Conservation (phyloP, 2,888 invertebrate genomes). For the Rhingia rostrata region DNA sequence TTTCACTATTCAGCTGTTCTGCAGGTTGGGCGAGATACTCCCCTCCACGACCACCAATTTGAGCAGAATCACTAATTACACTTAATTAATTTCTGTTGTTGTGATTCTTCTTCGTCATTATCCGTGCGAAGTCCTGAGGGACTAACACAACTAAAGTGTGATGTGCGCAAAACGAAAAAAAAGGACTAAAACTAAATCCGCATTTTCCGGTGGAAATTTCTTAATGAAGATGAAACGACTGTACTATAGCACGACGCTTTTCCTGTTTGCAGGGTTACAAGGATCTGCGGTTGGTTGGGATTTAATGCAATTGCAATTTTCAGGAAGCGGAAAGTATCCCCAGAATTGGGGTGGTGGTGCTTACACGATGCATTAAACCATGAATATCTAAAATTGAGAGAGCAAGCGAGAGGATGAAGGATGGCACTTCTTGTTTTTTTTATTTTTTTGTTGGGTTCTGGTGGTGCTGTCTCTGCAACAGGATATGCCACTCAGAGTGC, state of each 20-base stretch:
- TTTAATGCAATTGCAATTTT: constrained; percentile 37
- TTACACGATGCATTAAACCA: constrained; percentile 37
- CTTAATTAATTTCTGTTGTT: constrained; percentile 45
- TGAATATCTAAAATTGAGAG: constrained; percentile 32
- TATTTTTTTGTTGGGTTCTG: no score
- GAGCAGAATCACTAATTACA: constrained; percentile 57
- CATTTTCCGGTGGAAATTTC: constrained; percentile 38
- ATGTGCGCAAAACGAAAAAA: neutral
- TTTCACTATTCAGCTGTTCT: neutral
- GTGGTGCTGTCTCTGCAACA: constrained; percentile 13
- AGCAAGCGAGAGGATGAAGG: neutral
- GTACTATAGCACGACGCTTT: neutral
- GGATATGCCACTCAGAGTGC: constrained; percentile 48
- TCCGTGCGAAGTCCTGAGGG: constrained; percentile 11
- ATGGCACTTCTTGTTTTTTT: neutral
- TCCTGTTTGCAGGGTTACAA: neutral
- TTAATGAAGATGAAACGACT: constrained; percentile 41
- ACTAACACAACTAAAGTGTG: constrained; percentile 2
- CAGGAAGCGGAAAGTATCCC: constrained; percentile 34
- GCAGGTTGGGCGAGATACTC: neutral
- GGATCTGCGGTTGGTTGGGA: constrained; percentile 25
- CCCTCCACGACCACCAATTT: constrained; percentile 18
- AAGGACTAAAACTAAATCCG: constrained; percentile 5
- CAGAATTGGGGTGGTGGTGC: neutral
- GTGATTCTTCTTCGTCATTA: constrained; percentile 23